Base-by-base conservation (phyloP, 1,140 invertebrate species). In the Drosophila nigrodunni region DNA sequence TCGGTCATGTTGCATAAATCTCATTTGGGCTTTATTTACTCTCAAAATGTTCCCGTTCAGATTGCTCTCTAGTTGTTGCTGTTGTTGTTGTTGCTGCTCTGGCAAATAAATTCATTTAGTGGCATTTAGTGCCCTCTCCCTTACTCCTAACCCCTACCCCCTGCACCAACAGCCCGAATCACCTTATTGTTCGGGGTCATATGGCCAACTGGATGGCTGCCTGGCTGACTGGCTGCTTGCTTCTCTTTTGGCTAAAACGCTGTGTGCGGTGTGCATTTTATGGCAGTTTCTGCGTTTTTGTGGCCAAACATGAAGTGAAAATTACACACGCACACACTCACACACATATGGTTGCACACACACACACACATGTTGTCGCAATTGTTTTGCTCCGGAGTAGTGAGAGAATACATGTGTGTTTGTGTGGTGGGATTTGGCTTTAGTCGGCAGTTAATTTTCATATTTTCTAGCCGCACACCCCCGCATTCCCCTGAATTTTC, bases 1-100 rank as follows among this genome's bases (percentile, higher is more conserved):
- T 87, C 82, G 85, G 85, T 89, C 85, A 88, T 89, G 85, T 89
- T 89, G 86, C 85, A 89, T 89, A 89, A 89, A 89, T 89, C 85
- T 89, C 85, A 89, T 89, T 89, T 89, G 73, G 85, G 85, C 81
- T 89, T 89, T 89, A 89, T 89, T 90, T 89, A 89, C 85, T 85
- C 80, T 80, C 85, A 80, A 89, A 89, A 85, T 85, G 74, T 78
- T 77, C 68, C 74, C 85, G 74, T 81, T 85, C 66, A 80, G 74
- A 82, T 74, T 77, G 70, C 70, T 59, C 13, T 60, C 34, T 18
- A 13, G 49, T 15, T 35, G 57, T 13, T 34, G 13, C 9, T 70
- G 58, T 60, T 69, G 39, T 60, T 69, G 39, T 35, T 52, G 62
- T 39, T 64, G 44, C 35, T 62, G 66, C 50, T 57, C 70, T 76